Evolutionary conservation across 2,113 vertebrate species (phyloP).

Genomic region (Myotis brandtii): DNA sequence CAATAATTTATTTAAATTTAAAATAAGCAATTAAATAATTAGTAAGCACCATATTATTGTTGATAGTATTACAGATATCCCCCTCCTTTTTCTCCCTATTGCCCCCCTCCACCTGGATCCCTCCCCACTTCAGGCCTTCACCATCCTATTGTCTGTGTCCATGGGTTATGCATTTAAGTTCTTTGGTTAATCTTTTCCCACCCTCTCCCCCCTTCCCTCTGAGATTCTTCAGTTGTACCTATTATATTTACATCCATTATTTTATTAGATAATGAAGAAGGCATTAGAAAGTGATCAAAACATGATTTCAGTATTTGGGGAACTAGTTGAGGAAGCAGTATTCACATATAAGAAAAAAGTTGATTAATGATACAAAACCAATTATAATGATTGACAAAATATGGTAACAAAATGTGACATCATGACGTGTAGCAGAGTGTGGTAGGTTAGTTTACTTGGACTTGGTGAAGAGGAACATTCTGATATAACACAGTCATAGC

Average conservation of each 20-base stretch:
- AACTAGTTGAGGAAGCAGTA: background rate
- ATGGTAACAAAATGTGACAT: background rate
- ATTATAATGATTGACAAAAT: background rate
- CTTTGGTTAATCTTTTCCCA: too few relatives aligned
- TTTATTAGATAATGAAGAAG: background rate
- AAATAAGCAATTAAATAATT: background rate
- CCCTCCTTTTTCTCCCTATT: too few relatives aligned
- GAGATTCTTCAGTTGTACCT: background rate
- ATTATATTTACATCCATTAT: background rate
- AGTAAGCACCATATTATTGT: background rate
- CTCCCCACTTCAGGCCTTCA: too few relatives aligned
- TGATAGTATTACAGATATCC: too few relatives aligned
- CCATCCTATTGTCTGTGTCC: too few relatives aligned
- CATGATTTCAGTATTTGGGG: background rate
- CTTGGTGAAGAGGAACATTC: background rate
- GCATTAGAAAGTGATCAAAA: background rate
- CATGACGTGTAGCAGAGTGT: background rate
- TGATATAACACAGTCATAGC: background rate
- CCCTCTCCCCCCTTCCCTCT: too few relatives aligned
- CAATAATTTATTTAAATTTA: constrained; percentile 11
- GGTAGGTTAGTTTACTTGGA: background rate
- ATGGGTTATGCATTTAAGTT: too few relatives aligned
- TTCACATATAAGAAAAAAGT: background rate
- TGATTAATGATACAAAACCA: background rate
- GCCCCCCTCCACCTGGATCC: too few relatives aligned